Base-by-base conservation (phyloP, 1,140 invertebrate genomes). In the Orchesella cincta region DNA sequence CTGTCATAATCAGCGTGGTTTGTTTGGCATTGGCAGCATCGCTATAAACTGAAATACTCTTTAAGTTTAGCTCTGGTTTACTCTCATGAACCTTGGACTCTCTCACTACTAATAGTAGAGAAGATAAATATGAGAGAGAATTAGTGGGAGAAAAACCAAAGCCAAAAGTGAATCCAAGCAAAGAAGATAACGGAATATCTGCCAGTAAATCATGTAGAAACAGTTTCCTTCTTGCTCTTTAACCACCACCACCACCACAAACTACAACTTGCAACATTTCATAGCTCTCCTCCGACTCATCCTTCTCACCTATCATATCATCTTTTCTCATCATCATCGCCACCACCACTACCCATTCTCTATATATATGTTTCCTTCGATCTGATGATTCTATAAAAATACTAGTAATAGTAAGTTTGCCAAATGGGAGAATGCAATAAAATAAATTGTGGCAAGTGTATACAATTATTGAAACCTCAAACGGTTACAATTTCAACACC, bases 131-230 rank as follows among this genome's bases (percentile, higher is more conserved):
- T 46, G 39, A 46, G 18, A 8, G 18, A 46, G 39, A 46, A 46
- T 8, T 46, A 46, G 39, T 46, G 39, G 18, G 18, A 46, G 39
- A 46, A 23, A 57, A 16, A 29, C 62, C 1, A 33, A 29, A 67
- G 62, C 62, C 62, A 67, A 57, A 67, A 67, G 62, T 67, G 62
- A 29, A 67, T 18, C 23, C 3, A 67, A 67, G 62, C 62, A 67
- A 67, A 33, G 31, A 67, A 67, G 62, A 67, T 67, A 67, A 67
- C 28, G 23, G 23, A 67, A 67, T 57, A 67, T 67, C 14, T 18
- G 5, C 31, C 28, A 2, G 23, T 67, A 67, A 67, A 67, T 67
- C 14, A 67, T 67, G 23, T 31, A 12, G 26, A 67, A 67, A 67
- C 23, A 67, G 62, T 57, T 57, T 57, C 52, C 52, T 14, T 57